A percentile compares a stretch with the other conserved stretches of the same genome.
These are phyloP conservation scores for Mus spretus DNA, from an alignment of 2,797 vertebrate genomes.

Conservation along the genomic window DNA sequence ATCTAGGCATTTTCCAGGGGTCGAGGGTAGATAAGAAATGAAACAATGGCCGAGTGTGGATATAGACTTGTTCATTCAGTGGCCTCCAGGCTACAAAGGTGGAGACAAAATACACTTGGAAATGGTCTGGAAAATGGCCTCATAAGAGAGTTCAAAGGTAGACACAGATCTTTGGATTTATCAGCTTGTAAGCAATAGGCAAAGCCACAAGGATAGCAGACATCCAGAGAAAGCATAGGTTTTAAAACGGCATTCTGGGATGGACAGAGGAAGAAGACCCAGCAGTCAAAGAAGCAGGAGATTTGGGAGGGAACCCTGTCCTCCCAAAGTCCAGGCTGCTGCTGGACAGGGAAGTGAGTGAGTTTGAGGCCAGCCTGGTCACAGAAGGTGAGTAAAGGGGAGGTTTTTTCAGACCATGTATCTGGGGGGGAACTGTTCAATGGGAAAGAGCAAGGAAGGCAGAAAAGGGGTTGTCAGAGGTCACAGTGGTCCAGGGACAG, in stretches of 20 bases:
- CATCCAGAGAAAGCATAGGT: not conserved
- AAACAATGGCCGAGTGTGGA: not conserved
- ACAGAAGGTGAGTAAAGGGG: not conserved
- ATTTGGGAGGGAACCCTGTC: not conserved
- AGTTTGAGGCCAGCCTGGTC: not conserved
- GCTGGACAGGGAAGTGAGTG: not conserved
- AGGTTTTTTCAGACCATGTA: not conserved
- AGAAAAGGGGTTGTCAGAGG: not conserved
- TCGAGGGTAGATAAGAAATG: not conserved
- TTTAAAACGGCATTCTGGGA: not conserved
- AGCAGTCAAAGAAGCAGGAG: not conserved
- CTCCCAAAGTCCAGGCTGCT: not conserved
- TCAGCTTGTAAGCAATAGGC: not conserved
- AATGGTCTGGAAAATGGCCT: not conserved
- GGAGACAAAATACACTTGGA: not conserved
- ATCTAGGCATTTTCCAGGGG: conserved; percentile 16
- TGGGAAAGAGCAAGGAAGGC: not conserved
- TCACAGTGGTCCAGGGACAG: not conserved
- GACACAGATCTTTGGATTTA: not conserved
- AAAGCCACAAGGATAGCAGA: not conserved
- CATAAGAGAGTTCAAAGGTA: not conserved
- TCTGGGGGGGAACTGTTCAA: not conserved
- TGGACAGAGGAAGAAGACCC: not conserved
- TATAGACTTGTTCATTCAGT: conserved; percentile 14
- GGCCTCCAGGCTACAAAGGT: not conserved